Conservation (phyloP, 2,113 vertebrate species). For the Gadus macrocephalus region DNA sequence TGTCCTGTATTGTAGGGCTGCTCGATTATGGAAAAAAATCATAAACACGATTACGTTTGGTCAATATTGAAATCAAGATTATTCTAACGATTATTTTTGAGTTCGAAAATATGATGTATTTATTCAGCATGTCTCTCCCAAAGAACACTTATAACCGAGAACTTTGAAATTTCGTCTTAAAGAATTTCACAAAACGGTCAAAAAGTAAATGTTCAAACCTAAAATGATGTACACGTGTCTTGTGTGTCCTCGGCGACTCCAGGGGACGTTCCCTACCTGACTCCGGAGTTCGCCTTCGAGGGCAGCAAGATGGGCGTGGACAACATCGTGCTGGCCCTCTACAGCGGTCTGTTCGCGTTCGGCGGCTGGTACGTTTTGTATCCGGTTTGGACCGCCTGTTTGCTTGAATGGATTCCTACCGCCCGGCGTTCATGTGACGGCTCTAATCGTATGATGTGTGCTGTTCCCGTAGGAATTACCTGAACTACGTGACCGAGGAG, state of each 20-base stretch:
- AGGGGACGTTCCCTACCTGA: constrained; percentile 69
- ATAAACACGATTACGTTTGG: too few relatives aligned
- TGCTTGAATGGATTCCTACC: neutral
- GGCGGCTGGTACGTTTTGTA: constrained; percentile 64
- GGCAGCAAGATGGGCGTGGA: constrained; percentile 66
- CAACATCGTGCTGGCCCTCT: constrained; percentile 69
- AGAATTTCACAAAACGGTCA: too few relatives aligned
- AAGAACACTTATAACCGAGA: too few relatives aligned
- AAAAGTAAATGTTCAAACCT: too few relatives aligned
- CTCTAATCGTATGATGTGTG: neutral
- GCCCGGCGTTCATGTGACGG: neutral
- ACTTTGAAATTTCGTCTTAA: too few relatives aligned
- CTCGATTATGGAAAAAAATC: too few relatives aligned
- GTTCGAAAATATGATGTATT: too few relatives aligned
- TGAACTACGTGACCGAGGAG: constrained; percentile 74
- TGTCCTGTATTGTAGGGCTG: too few relatives aligned
- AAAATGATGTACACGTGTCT: neutral
- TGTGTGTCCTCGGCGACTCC: constrained; percentile 8
- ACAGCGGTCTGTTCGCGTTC: constrained; percentile 73
- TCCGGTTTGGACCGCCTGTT: neutral
- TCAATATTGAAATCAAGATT: too few relatives aligned
- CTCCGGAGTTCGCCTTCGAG: constrained; percentile 62
- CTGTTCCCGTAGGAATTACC: constrained; percentile 63
- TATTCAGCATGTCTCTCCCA: too few relatives aligned
- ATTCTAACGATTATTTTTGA: too few relatives aligned